Evolutionary conservation across 2,888 invertebrate species (phyloP), one percentile per base, ranked within the genome.

Genomic region (Pachydiplax longipennis): DNA sequence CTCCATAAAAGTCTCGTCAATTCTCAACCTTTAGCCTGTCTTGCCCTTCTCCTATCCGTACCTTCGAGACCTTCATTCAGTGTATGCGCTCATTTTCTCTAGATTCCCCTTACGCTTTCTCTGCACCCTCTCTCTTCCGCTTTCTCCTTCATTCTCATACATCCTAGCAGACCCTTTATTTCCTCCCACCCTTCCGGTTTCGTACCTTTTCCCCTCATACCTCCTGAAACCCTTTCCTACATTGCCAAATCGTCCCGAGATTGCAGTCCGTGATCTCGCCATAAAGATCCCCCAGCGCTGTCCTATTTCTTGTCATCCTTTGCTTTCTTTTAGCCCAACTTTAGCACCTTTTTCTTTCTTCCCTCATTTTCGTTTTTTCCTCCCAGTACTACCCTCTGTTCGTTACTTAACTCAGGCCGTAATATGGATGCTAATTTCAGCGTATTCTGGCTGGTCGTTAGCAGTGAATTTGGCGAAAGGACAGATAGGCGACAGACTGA

Each of bases 181-280:
- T 25, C 12, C 35, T n/a, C 22, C 87, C 61, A 37, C 35, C 35
- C 53, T 44, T 25, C 25, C 53, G 18, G 31, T 15, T 35, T 35
- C 53, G 31, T 48, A 48, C 83, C 25, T 58, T 83, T 35, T 53
- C 81, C 12, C 10, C 35, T 25, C 10, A 22, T 25, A 8, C 15
- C 15, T 31, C 58, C 37, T 35, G 53, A 58, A 31, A 31, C 58
- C 31, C 83, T 35, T 58, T 22, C 83, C 87, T 61, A 65, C 87
- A 65, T 40, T 87, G 65, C 37, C 37, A 61, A 87, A 40, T 87
- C 61, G 61, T 58, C 4, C 61, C 61, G 87, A 87, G 87, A 87
- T 87, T 87, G 87, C 40, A 65, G 61, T 35, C 87, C 61, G 61
- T 87, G 87, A 87, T 87, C 87, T 61, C n/a, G 87, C 40, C 40